Conservation (phyloP, 2,888 invertebrate genomes). For the Eilema depressum region DNA sequence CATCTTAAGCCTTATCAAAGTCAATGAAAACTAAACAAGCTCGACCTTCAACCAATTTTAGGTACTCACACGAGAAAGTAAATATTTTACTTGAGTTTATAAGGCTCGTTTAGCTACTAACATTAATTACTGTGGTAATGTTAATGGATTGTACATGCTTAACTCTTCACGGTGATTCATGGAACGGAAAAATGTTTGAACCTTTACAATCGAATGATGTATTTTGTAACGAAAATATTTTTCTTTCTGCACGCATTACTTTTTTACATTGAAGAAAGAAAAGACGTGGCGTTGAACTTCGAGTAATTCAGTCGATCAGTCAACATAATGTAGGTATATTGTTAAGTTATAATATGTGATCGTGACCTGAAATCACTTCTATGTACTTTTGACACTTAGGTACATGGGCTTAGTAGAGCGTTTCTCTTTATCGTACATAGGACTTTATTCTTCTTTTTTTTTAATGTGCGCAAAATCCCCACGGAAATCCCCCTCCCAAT, state of each 20-base stretch:
- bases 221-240: constrained; percentile 12
- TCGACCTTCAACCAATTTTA: constrained; percentile 34
- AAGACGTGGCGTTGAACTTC: neutral
- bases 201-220: neutral
- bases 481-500: too few species aligned
- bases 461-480: too few species aligned
- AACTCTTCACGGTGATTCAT: constrained; percentile 15
- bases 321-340: too few species aligned
- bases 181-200: neutral
- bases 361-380: too few species aligned
- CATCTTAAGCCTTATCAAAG: constrained; percentile 5
- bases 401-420: too few species aligned
- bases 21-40: constrained; percentile 19
- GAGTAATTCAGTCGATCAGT: too few species aligned
- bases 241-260: neutral
- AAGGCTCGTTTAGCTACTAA: constrained; percentile 14
- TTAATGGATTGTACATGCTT: constrained; percentile 3
- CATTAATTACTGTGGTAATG: constrained; percentile 16
- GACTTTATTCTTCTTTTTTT: too few species aligned
- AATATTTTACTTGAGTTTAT: constrained; percentile 43
- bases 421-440: too few species aligned
- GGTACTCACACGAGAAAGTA: constrained; percentile 22
- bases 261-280: neutral
- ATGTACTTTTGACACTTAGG: too few species aligned
- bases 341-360: too few species aligned